Conservation (phyloP, 2,888 invertebrate species). For the Mesorhabditis spiculigera region DNA sequence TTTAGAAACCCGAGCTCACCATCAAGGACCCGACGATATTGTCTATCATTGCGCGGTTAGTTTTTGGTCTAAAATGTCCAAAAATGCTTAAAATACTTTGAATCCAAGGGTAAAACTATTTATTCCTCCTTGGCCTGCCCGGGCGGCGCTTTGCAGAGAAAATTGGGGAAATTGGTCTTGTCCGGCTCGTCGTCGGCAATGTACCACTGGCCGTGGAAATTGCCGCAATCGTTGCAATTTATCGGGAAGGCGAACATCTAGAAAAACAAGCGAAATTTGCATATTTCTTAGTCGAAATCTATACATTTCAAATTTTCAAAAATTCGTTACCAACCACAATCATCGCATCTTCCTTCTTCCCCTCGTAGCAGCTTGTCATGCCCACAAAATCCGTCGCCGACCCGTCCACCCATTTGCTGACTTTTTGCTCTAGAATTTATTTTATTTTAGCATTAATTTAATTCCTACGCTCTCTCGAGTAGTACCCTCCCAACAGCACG, state of each 20-base stretch:
- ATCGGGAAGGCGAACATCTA: neutral
- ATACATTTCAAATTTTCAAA: neutral
- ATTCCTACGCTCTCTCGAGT: neutral
- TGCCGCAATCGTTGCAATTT: slow-evolving; percentile 2
- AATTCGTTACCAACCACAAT: neutral
- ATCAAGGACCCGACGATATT: neutral
- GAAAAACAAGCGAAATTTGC: neutral
- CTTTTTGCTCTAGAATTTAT: neutral
- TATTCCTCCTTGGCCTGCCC: neutral
- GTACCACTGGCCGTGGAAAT: neutral
- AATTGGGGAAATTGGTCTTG: neutral
- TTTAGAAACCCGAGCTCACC: neutral
- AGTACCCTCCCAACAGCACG: neutral
- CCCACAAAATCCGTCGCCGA: neutral
- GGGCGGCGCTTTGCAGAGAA: neutral
- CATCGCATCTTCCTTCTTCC: neutral
- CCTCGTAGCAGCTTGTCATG: neutral
- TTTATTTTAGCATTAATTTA: neutral
- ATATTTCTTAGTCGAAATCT: neutral
- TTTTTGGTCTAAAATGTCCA: no score
- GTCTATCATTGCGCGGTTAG: neutral
- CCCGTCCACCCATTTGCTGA: slow-evolving; percentile 2
- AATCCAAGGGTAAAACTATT: neutral
- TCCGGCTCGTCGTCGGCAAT: slow-evolving; percentile 2
- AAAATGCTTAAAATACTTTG: neutral